Conservation (phyloP, 2,888 invertebrate species). For the Elysia crispata region DNA sequence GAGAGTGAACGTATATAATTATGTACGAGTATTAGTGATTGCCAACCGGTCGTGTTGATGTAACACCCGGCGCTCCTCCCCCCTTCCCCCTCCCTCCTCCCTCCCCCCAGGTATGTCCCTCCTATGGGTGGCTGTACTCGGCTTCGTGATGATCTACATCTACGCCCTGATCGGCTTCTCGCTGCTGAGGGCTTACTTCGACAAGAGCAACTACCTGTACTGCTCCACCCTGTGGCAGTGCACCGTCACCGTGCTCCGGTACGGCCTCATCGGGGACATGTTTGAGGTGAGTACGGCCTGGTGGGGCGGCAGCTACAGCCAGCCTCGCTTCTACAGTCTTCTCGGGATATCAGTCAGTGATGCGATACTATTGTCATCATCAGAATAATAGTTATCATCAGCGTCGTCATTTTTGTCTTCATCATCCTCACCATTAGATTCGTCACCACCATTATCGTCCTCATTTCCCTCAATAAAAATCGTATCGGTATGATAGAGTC, state of each 20-base stretch:
- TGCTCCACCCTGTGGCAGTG: constrained; percentile 76
- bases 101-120: constrained; percentile 72
- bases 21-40: background rate
- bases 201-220: constrained; percentile 71
- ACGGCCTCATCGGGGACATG: constrained; percentile 77
- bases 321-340: too few relatives aligned
- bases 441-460: too few relatives aligned
- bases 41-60: background rate
- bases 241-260: constrained; percentile 76
- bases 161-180: constrained; percentile 77
- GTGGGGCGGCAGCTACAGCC: background rate
- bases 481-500: too few relatives aligned
- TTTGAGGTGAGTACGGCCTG: constrained; percentile 70
- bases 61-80: too few relatives aligned
- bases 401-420: too few relatives aligned
- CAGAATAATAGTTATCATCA: too few relatives aligned
- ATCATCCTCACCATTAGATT: too few relatives aligned
- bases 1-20: too few relatives aligned
- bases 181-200: constrained; percentile 72
- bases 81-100: too few relatives aligned
- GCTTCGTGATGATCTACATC: constrained; percentile 76
- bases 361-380: too few relatives aligned
- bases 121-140: constrained; percentile 77
- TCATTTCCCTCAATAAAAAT: too few relatives aligned
- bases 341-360: too few relatives aligned